Base-by-base conservation (phyloP, 1,140 invertebrate genomes). In the Drosophila navojoa region DNA sequence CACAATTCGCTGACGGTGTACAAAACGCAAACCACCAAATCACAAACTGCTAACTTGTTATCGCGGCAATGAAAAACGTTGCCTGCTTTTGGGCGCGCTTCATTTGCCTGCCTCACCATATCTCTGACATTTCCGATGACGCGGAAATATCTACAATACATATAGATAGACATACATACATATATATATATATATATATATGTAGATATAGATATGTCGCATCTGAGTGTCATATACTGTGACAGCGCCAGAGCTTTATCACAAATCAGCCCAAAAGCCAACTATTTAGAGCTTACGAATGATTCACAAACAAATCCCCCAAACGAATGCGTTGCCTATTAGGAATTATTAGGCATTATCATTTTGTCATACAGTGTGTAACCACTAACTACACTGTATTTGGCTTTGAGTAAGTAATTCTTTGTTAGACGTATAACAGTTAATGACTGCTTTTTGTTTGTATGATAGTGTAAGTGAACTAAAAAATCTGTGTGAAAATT, bases 71-170 rank as follows among this genome's bases (percentile, higher is more conserved):
- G 58, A 52, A 74, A 71, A 75, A 38, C 58, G 67, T 64, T 64
- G 72, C 22, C 60, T 71, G 53, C 67, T 75, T 75, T 58, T 42
- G 47, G 59, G 60, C 49, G 70, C 47, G 38, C 54, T 58, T 71
- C 53, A 71, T 71, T 71, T 66, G 54, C 42, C 53, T 70, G 52
- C 29, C 53, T 70, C 44, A 29, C 15, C 25, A 10, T 49, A 69
- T 55, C 29, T 55, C 19, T 60, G 49, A 55, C 35, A 57, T 47
- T 69, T 42, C 9, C 40, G 40, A 19, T 58, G 55, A 58, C 38
- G 55, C 22, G 49, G 22, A 47, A 55, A 45, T 35, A 58, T 40
- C 5, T 32, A 62, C 22, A 45, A 22, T 22, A 22, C 19, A 22
- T 44, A 16, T 15, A 15, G 42, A 16, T 16, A 42, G 11, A 22